Percentiles rank a stretch among this genome's conserved stretches.
Evolutionary conservation across 1,140 invertebrate genomes (phyloP).

Genomic region (Drosophila nasuta): DNA sequence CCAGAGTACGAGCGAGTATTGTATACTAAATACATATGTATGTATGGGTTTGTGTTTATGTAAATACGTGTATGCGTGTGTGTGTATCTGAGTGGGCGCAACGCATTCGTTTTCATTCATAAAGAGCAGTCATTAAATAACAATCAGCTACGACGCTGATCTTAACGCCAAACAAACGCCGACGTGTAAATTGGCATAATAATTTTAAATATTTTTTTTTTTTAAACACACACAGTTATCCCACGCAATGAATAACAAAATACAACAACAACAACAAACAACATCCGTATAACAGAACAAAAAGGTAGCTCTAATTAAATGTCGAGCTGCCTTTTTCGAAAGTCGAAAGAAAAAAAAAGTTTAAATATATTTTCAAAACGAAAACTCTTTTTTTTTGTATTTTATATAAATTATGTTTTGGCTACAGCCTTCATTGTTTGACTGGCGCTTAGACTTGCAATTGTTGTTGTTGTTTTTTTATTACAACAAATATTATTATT

Average conservation of each 20-base stretch:
- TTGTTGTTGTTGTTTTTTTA: slow-evolving; percentile 30
- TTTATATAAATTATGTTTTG: slow-evolving; percentile 19
- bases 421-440: slow-evolving; percentile 46
- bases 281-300: slow-evolving; percentile 8
- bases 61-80: slow-evolving; percentile 14
- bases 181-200: slow-evolving; percentile 75
- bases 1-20: slow-evolving; percentile 60
- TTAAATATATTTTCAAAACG: slow-evolving; percentile 43
- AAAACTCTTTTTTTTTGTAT: slow-evolving; percentile 1
- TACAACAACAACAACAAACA: slow-evolving; percentile 6
- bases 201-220: slow-evolving; percentile 45
- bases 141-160: slow-evolving; percentile 72
- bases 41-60: slow-evolving; percentile 23
- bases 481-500: slow-evolving; percentile 28
- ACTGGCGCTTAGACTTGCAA: slow-evolving; percentile 36
- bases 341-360: slow-evolving; percentile 31
- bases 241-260: slow-evolving; percentile 44
- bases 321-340: slow-evolving; percentile 59
- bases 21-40: slow-evolving; percentile 50
- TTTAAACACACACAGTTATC: slow-evolving; percentile 33
- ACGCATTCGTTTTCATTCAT: slow-evolving; percentile 65
- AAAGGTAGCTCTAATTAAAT: slow-evolving; percentile 79
- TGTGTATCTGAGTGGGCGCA: slow-evolving; percentile 48
- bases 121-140: slow-evolving; percentile 80
- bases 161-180: slow-evolving; percentile 77